These are phyloP conservation scores for Pseudocheirus occidentalis DNA, from an alignment of 2,797 vertebrate genomes.

Conservation along the genomic window DNA sequence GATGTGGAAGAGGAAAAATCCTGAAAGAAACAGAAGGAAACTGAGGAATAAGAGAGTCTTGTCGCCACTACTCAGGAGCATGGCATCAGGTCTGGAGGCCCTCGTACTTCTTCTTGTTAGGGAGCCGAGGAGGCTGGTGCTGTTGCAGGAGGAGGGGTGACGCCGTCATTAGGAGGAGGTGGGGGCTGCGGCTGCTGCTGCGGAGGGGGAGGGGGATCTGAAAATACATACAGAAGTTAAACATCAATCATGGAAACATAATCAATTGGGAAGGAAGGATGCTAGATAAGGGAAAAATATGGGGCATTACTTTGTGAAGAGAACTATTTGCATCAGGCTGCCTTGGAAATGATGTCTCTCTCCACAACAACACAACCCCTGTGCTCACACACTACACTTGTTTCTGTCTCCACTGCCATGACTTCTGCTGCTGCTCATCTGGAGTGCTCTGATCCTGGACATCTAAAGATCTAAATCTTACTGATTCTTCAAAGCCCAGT, in stretches of 20 bases:
- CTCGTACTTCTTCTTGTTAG: slow-evolving; percentile 69
- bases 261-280: not conserved
- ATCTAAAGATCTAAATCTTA: not conserved
- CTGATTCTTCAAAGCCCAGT: not conserved
- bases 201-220: slow-evolving; percentile 89
- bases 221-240: slow-evolving; percentile 54
- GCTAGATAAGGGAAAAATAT: not conserved
- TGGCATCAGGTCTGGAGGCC: slow-evolving; percentile 48
- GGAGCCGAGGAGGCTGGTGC: slow-evolving; percentile 87
- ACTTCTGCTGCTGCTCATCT: not conserved
- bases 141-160: slow-evolving; percentile 87
- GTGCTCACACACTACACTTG: not conserved
- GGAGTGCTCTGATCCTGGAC: not conserved
- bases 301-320: not conserved
- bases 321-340: not conserved
- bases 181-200: slow-evolving; percentile 70
- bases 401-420: not conserved
- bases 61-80: slow-evolving; percentile 71
- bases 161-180: slow-evolving; percentile 87
- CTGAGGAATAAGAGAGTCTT: slow-evolving; percentile 69
- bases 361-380: not conserved
- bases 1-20: slow-evolving; percentile 48
- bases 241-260: slow-evolving; percentile 37
- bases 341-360: not conserved
- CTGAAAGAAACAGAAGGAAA: slow-evolving; percentile 68